Evolutionary conservation across 2,113 vertebrate species (phyloP).

Genomic region (Salminus brasiliensis): DNA sequence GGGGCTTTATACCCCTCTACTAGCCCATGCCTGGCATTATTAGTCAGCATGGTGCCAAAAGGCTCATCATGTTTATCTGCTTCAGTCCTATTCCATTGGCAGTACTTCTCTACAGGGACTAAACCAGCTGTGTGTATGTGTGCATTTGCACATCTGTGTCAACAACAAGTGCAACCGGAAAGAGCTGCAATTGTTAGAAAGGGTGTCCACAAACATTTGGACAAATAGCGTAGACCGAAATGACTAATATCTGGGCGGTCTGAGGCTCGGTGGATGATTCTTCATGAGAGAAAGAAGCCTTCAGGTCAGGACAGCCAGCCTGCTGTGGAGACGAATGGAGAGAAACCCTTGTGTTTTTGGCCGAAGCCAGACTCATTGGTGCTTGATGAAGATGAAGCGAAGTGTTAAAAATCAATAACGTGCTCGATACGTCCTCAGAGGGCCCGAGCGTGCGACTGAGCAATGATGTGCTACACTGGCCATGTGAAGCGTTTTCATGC

Average conservation of each 20-base stretch:
- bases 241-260: neutral
- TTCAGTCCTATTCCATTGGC: too few relatives aligned
- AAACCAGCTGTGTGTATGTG: too few relatives aligned
- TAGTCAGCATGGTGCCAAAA: too few relatives aligned
- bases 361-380: conserved; percentile 54
- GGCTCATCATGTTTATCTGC: too few relatives aligned
- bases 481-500: neutral
- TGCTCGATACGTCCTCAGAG: conserved; percentile 63
- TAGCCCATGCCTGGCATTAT: too few relatives aligned
- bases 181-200: too few relatives aligned
- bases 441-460: neutral
- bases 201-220: too few relatives aligned
- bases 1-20: too few relatives aligned
- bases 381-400: conserved; percentile 75
- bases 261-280: neutral
- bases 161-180: too few relatives aligned
- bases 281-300: neutral
- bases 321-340: neutral
- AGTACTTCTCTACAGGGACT: too few relatives aligned
- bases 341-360: conserved; percentile 55
- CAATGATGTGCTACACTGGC: neutral
- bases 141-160: too few relatives aligned
- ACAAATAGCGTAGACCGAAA: too few relatives aligned
- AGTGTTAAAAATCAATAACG: conserved; percentile 74
- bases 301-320: neutral